phyloP scores from a whole-genome alignment of 2,888 invertebrate species.

The Megamerina dolium region DNA sequence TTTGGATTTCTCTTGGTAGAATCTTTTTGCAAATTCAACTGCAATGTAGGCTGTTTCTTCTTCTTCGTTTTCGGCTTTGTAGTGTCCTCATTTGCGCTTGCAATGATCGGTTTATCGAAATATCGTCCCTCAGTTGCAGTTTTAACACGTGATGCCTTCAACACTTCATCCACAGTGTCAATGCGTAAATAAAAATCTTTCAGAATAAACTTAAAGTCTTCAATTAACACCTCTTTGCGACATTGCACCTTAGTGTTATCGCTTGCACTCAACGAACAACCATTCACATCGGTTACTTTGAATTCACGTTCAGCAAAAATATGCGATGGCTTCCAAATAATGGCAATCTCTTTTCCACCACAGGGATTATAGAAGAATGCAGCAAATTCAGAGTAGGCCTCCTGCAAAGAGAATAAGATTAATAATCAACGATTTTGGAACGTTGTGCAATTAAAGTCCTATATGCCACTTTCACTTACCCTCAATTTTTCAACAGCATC shows the following conservation, averaged over 20 bases:
- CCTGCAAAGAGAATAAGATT: conserved; percentile 49
- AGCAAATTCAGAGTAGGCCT: conserved; percentile 69
- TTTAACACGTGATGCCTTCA: conserved; percentile 15
- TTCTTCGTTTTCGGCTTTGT: not conserved
- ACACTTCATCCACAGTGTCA: conserved; percentile 26
- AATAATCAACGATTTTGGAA: not conserved
- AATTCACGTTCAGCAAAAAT: conserved; percentile 60
- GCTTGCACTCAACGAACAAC: conserved; percentile 25
- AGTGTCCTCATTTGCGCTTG: no score
- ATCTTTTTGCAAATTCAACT: not conserved
- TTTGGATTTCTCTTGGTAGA: not conserved
- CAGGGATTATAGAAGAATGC: conserved; percentile 84
- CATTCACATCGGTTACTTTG: conserved; percentile 56
- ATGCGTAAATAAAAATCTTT: conserved; percentile 40
- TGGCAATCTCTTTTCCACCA: conserved; percentile 77
- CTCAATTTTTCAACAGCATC: conserved; percentile 67
- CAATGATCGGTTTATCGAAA: not conserved
- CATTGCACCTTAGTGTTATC: conserved; percentile 31
- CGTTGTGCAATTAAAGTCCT: not conserved
- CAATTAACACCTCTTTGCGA: conserved; percentile 35
- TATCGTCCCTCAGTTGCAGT: not conserved
- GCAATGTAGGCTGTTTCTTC: not conserved
- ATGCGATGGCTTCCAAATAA: conserved; percentile 71
- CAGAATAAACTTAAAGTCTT: conserved; percentile 44
- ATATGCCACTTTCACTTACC: conserved; percentile 53